Base-by-base conservation (phyloP, 64 coral and sea anemone genomes). In the Actinia tenebrosa region DNA sequence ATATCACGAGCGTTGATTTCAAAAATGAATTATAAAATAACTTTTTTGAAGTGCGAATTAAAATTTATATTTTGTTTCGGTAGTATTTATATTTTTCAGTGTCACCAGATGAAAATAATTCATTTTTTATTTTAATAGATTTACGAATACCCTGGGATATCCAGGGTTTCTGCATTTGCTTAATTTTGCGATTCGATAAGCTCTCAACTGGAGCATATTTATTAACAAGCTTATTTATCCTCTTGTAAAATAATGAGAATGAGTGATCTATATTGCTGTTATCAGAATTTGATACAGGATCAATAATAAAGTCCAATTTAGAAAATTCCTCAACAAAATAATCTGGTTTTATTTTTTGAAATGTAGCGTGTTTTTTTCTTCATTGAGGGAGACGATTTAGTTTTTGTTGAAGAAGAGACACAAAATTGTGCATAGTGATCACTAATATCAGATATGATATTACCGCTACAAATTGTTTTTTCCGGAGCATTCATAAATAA, bases 1-100 rank as follows among this genome's bases (percentile, higher is more conserved):
- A 92, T 92, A n/a, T 92, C 83, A 53, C 56, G 47, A 10, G 83
- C 26, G 68, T 87, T 92, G 2, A 80, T 27, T 26, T 87, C 54
- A 26, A 87, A 87, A 82, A 92, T 26, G 71, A 43, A 7, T 64
- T 42, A 87, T 81, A 87, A 71, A 79, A 87, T 53, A 9, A 5
- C 45, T 87, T 87, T 87, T 91, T 91, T 80, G 84, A 87, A 60
- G n/a, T 44, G 81, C 90, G 80, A 46, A 87, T 91, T 52, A 91
- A 43, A 59, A 14, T 50, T 10, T 6, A n/a, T 11, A 91, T 56
- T 79, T 91, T 87, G 55, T 91, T 91, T 86, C 84, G 8, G 25
- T 91, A 91, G 3, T 45, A 50, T 64, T 80, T 87, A 64, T 91
- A 91, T 45, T 79, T 91, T 15, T 56, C 55, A 10, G 8, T 56